Base-by-base conservation (phyloP, 2,113 vertebrate species). In the Alligator mississippiensis region DNA sequence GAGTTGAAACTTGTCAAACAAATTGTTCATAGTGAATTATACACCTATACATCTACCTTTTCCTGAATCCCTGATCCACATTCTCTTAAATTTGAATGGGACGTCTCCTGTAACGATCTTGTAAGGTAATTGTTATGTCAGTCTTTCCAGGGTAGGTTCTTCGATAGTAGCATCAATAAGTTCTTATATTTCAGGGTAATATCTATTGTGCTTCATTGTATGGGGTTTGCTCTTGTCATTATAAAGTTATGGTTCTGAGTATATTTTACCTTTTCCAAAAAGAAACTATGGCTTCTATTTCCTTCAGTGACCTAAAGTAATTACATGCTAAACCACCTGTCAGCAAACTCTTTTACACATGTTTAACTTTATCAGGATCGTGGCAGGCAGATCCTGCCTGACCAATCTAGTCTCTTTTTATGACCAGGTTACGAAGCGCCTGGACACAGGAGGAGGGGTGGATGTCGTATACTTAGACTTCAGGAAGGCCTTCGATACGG, bases 61-160 rank as follows among this genome's bases (percentile, higher is more conserved):
- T 25, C 58, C 28, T 28, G 27, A 90, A 15, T 92, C 34, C n/a
- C 76, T 79, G 82, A 90, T 89, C 90, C 66, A 34, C 68, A 13
- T 93, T 96, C 92, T 96, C 85, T 97, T 93, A 96, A 97, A 97
- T 96, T 96, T 94, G 88, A 90, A 96, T 96, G 90, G 95, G 91
- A 92, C 96, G 88, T 95, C 96, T 98, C 81, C 93, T 94, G 84
- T 91, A 70, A 89, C 93, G 84, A 90, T 91, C 94, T 97, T 93
- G 84, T 57, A 81, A 80, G 89, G 93, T 90, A 96, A 87, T 93
- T 95, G 91, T 86, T 85, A 90, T 93, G 96, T 97, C 97, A 96
- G 92, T 96, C 96, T 94, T 92, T 82, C 64, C 82, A 9, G 70
- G 89, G 68, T 14, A 89, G 68, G 85, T 92, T 94, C 85, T 25